Base-by-base conservation (phyloP, 2,888 invertebrate genomes). In the Calliopum simillimum region DNA sequence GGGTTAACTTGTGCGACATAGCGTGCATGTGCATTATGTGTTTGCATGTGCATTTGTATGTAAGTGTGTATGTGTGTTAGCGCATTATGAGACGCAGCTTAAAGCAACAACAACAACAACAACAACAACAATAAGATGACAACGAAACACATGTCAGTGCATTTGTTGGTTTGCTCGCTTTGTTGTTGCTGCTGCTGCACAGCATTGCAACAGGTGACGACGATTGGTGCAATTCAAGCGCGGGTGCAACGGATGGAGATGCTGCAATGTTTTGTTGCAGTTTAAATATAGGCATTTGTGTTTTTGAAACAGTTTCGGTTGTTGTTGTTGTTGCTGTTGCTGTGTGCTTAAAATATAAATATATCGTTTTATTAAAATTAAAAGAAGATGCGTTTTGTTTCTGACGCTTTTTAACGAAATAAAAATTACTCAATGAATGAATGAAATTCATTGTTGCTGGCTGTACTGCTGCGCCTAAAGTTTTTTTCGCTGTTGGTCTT, bases 1-100 rank as follows among this genome's bases (percentile, higher is more conserved):
- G 84, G 84, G 84, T 84, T 84, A 81, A 84, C 84, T 80, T 83
- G 84, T 82, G 79, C 81, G 77, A 80, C 23, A 46, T 51, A 53
- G 23, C 47, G 58, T 67, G 58, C 47, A 55, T 67, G 41, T 49
- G 64, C 51, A 46, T 61, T 33, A 41, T 51, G 33, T 51, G 51
- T 12, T 21, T 19, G 21, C 23, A n/a, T 47, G 47, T 46, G 21
- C 21, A 8, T 62, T 25, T 44, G n/a, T 44, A 21, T 62, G 47
- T 19, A n/a, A n/a, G 46, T 44, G 21, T 44, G 46, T 19, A 14
- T 53, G 53, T 53, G 0, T 53, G 53, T 53, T 13, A 23, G 55
- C 33, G 33, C 33, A 33, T 33, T 33, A 33, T 33, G 33, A 33
- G 33, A 33, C 33, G 33, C 33, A 33, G 33, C 8, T 33, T 33